Evolutionary conservation across 2,888 invertebrate species (phyloP).

Genomic region (Megalurothrips usitatus): DNA sequence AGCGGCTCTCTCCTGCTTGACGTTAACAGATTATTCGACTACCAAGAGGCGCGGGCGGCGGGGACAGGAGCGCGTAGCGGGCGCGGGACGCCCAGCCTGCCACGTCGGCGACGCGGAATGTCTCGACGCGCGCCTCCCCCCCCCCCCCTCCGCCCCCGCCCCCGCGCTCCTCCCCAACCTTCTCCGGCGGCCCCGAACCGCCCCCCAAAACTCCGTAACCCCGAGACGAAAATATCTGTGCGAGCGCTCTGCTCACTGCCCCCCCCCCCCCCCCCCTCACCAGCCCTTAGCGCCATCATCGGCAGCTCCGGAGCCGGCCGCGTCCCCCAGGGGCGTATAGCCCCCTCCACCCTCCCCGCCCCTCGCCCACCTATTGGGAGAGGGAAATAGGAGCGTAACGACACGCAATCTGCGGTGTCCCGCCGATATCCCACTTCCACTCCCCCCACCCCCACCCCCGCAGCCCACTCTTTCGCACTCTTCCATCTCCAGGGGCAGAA

Average conservation of each 20-base stretch:
- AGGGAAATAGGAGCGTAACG: conserved; percentile 12
- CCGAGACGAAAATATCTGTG: not conserved
- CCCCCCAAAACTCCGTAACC: not conserved
- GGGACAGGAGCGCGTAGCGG: too few species aligned
- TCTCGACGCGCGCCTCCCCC: not conserved
- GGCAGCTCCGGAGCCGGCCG: not conserved
- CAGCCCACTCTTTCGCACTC: not conserved
- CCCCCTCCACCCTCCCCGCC: not conserved
- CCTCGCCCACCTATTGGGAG: conserved; percentile 15
- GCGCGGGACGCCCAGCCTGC: too few species aligned
- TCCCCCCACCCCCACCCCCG: not conserved
- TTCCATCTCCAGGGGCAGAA: not conserved
- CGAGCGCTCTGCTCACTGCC: too few species aligned
- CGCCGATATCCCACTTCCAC: not conserved
- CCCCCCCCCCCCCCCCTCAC: too few species aligned
- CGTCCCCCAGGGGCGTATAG: not conserved
- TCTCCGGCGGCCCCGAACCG: not conserved
- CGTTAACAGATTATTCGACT: too few species aligned
- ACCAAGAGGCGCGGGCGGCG: too few species aligned
- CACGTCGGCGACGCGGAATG: too few species aligned
- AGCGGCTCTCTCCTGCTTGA: too few species aligned
- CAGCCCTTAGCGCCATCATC: not conserved
- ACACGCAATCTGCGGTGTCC: conserved; percentile 20
- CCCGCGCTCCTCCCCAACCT: not conserved
- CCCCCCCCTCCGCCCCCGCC: not conserved